Evolutionary conservation across 2,888 invertebrate genomes (phyloP), one percentile per base, ranked within the genome.

Genomic region (Alentia gelatinosa): DNA sequence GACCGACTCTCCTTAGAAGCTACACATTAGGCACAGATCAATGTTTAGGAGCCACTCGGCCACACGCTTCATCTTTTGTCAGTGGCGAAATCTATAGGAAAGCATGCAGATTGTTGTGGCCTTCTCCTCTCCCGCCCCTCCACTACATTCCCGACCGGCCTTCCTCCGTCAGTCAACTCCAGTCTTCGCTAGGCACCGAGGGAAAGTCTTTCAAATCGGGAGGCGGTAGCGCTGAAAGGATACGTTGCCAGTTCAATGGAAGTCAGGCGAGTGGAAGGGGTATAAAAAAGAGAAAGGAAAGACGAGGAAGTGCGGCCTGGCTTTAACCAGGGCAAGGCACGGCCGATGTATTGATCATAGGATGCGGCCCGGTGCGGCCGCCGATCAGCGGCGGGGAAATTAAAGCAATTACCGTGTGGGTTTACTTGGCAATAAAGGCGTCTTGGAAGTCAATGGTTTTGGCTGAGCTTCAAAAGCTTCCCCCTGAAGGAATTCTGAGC

Each of bases 371-470:
- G 15, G 15, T 15, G 63, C 15, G 15, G 15, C 63, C 15, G 30
- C 74, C 74, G 33, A 33, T 7, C 35, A 74, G 33, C 30, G 35
- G 7, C 33, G 74, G 74, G 74, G 33, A 74, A 74, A 35, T 74
- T 74, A 74, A 74, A 33, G 35, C 74, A 74, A 74, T 74, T 74
- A 74, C 74, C 9, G 74, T 23, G 7, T 23, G 33, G 33, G 12
- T 33, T 74, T 74, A 74, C 74, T 35, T 35, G 74, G 74, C 74
- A 33, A 74, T n/a, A n/a, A 63, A 63, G 63, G 63, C n/a, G 63
- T n/a, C 63, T 9, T 63, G 63, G 4, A 63, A 63, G 63, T 63
- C 63, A 63, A 63, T 63, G 63, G 63, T 63, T n/a, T n/a, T 63
- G 63, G 63, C 63, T 63, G 63, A 63, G 63, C 63, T n/a, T 63